Evolutionary conservation across 2,888 invertebrate genomes (phyloP), one percentile per base, ranked within the genome.

Genomic region (Laothoe populi): DNA sequence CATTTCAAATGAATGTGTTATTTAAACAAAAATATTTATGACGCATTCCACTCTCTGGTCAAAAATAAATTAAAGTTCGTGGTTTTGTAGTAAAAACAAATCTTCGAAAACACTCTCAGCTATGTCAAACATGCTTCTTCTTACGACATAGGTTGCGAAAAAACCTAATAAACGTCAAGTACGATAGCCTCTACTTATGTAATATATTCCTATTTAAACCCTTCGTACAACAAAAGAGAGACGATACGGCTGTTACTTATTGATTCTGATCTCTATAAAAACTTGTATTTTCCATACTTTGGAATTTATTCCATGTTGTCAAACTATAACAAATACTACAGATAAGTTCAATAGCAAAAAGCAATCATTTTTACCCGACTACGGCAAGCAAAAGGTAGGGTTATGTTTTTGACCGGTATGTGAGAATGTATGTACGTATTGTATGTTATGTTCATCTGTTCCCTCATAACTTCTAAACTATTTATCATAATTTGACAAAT

Each of bases 161-260:
- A 72, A 75, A 78, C 76, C 73, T 76, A 77, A 79, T 81, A 81
- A 75, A 77, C 64, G 73, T 76, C 74, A 71, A 73, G 76, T 77
- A 74, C 64, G 65, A 19, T 11, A 10, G 19, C 31, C 1, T 11
- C 24, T 48, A n/a, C 24, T 48, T n/a, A 48, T 48, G 48, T 48
- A 46, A 4, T 26, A 31, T 46, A 46, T 46, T 46, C 49, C 10
- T 31, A 49, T 49, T 49, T 49, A 49, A 19, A 31, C 35, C 31
- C 53, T 19, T 35, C 31, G 53, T 31, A 35, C 11, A 11, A 35
- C 53, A 26, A 26, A 26, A n/a, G 48, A 48, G 24, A 23, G n/a
- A 3, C 24, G 13, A 24, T 24, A 24, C 13, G 13, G n/a, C 48
- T n/a, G 7, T 48, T 26, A 31, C 31, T 8, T 1, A 48, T 48